Conservation (phyloP, 1,140 invertebrate genomes). For the Tenebrio molitor region DNA sequence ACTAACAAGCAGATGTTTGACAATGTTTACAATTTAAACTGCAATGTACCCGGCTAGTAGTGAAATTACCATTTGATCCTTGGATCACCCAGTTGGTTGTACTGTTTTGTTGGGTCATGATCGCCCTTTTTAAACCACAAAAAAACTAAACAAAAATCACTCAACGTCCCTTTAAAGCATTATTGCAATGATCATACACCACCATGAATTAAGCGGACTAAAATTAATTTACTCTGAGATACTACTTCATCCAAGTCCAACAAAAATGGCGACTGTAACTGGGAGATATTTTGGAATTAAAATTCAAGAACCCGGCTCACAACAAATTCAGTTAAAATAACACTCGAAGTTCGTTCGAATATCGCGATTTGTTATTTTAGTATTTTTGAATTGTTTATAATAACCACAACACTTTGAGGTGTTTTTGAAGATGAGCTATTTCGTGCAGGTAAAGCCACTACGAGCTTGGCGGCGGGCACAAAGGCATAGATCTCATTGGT, state of each 20-base stretch:
- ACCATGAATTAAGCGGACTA: not conserved
- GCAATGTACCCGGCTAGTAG: not conserved
- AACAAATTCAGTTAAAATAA: constrained; percentile 54
- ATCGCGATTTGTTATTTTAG: constrained; percentile 52
- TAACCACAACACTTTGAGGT: constrained; percentile 58
- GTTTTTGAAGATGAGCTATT: constrained; percentile 66
- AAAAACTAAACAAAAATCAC: constrained; percentile 21
- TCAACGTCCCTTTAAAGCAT: constrained; percentile 2
- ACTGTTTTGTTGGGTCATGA: constrained; percentile 74
- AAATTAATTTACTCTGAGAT: constrained; percentile 13
- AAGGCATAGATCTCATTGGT: constrained; percentile 73
- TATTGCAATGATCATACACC: not conserved
- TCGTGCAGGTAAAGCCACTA: constrained; percentile 69
- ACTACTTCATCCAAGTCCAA: constrained; percentile 34
- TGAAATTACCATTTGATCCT: constrained; percentile 68
- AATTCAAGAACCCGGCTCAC: constrained; percentile 43
- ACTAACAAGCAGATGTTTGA: not conserved
- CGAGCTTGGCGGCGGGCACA: constrained; percentile 74
- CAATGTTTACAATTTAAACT: not conserved
- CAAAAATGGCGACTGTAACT: constrained; percentile 72
- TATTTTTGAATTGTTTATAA: constrained; percentile 45
- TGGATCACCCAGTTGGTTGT: constrained; percentile 77
- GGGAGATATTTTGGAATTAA: constrained; percentile 66
- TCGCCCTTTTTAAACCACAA: constrained; percentile 39
- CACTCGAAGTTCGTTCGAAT: constrained; percentile 43